phyloP scores from a whole-genome alignment of 2,113 vertebrate genomes.

The Recurvirostra avosetta region DNA sequence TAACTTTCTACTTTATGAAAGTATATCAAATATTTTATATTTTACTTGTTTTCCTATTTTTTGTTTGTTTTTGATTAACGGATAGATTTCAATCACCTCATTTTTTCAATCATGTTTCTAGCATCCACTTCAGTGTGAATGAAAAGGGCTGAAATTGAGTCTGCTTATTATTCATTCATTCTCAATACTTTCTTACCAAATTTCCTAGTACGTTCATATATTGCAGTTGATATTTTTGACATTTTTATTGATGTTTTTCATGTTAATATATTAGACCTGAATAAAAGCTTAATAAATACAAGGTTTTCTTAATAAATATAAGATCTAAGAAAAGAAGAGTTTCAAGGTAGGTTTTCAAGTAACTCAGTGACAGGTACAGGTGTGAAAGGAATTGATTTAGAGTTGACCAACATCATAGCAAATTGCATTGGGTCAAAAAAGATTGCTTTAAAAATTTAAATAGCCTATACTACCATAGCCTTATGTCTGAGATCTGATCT shows the following conservation, averaged over 20 bases:
- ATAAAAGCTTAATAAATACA: not conserved
- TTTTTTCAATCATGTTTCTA: not conserved
- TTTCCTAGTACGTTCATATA: not conserved
- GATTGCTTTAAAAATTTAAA: not conserved
- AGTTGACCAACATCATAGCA: not conserved
- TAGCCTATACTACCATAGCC: not conserved
- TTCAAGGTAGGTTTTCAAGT: not conserved
- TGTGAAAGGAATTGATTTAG: not conserved
- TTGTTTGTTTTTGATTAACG: not conserved
- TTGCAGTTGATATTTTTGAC: not conserved
- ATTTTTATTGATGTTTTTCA: not conserved
- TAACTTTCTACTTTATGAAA: not conserved
- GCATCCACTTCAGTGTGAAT: not conserved
- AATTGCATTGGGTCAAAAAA: not conserved
- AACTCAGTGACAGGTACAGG: not conserved
- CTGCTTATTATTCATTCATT: not conserved
- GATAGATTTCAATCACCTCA: not conserved
- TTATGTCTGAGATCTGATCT: not conserved
- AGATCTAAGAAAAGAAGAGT: not conserved
- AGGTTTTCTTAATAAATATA: not conserved
- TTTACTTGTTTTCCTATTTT: not conserved
- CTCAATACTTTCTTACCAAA: not conserved
- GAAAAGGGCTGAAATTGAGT: not conserved
- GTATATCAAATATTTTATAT: not conserved
- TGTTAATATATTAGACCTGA: not conserved